Evolutionary conservation across 2,797 vertebrate genomes (phyloP), one percentile per base, ranked within the genome.

Genomic region (Aldrovandia affinis): DNA sequence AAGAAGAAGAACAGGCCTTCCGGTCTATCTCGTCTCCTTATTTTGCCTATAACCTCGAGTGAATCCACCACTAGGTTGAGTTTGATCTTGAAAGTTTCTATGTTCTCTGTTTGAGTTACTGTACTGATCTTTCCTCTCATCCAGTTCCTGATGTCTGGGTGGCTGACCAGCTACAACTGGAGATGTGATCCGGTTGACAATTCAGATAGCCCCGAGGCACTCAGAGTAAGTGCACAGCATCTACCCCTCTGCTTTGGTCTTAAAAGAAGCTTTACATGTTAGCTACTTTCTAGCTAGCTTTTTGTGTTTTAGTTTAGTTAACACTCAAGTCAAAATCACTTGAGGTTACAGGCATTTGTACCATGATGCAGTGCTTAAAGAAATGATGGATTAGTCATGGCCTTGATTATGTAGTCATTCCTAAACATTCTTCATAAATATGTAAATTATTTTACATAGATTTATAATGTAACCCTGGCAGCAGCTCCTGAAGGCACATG

Each of bases 61-160:
- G 36, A 42, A 73, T 39, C 33, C 68, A 73, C 36, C 33, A 22
- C 7, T 39, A 5, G 33, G 20, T 15, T 22, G 2, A 39, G 33
- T 73, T 73, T 15, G 68, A 18, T 73, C 68, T 22, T 5, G 3
- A 39, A 3, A 42, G 15, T 30, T 73, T 33, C 18, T 22, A 68
- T 68, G 30, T 68, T 68, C 9, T 15, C 63, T 68, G 28, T 14
- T 14, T 68, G 28, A 15, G 30, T 68, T 81, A 25, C 20, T 22
- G 80, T 14, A 20, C 55, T 57, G 25, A 47, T n/a, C 20, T 47
- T n/a, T 84, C 86, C 2, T 42, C n/a, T 9, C 89, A n/a, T 91
- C 42, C 73, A 99, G 98, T 99, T 99, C 92, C 33, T 99, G 91
- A 98, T 99, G 97, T 97, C 98, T 36, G 98, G 98, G 47, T 99